These are phyloP conservation scores for Eudasyphora cyanicolor DNA, from an alignment of 2,888 invertebrate genomes.

Conservation along the genomic window DNA sequence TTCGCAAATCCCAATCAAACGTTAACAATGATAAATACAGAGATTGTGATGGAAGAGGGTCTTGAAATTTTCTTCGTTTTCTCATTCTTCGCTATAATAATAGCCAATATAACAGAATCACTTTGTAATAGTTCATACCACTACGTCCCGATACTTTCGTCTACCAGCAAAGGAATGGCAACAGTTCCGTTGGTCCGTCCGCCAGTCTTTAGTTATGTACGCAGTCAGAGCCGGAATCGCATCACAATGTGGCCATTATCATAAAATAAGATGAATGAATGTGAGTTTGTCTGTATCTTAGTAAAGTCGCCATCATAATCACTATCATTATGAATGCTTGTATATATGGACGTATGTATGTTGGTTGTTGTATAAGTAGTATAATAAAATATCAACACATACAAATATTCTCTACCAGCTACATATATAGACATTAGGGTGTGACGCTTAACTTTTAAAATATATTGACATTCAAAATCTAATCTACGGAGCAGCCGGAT, in stretches of 20 bases:
- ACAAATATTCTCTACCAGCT: not conserved
- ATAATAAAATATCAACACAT: conserved; percentile 28
- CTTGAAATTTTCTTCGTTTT: not conserved
- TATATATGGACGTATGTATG: not conserved
- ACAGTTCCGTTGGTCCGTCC: not conserved
- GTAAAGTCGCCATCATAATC: conserved; percentile 14
- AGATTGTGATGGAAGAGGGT: not conserved
- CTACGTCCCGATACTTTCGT: not conserved
- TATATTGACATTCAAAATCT: too few relatives aligned
- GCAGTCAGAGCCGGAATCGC: not conserved
- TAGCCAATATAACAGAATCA: not conserved
- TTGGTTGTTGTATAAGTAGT: not conserved
- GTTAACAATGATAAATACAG: not conserved
- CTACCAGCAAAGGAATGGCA: not conserved
- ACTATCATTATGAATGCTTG: conserved; percentile 40
- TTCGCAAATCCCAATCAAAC: not conserved
- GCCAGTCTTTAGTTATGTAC: not conserved
- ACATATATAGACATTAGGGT: not conserved
- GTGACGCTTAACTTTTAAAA: not conserved
- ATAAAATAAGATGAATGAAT: not conserved
- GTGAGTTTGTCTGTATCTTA: not conserved
- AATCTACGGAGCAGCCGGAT: too few relatives aligned
- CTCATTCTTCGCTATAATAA: not conserved
- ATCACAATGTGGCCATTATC: not conserved
- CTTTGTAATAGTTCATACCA: conserved; percentile 1